Evolutionary conservation across 2,113 vertebrate genomes (phyloP), one percentile per base, ranked within the genome.

Genomic region (Phainopepla nitens): DNA sequence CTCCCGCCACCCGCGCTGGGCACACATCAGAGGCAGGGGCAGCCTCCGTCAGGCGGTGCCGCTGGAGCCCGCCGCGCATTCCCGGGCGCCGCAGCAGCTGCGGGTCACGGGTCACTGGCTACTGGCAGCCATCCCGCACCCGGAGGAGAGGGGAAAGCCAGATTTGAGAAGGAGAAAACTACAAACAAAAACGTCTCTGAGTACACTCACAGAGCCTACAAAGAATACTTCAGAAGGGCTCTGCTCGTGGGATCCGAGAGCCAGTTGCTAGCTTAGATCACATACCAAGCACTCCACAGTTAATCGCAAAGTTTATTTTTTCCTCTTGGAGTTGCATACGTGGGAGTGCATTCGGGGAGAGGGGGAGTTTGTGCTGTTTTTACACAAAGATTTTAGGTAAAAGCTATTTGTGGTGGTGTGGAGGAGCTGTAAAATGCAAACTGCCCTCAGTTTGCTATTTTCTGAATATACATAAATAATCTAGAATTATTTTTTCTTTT

Each of bases 1-100:
- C 85, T 42, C 62, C 75, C 1, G 0, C 76, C 80, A 9, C 89
- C 70, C 84, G 39, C 56, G 5, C 41, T 2, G 22, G 17, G 71
- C 11, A 2, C 50, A 31, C 33, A 78, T 23, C 58, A 51, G 72
- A 96, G 68, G 64, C 36, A 64, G 45, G 71, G 6, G 47, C 80
- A 6, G 87, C 25, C 50, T 7, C 45, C 8, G 4, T 3, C 81
- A 2, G 6, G 60, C 87, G 0, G 12, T 1, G 18, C 86, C 13
- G 9, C 81, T 60, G 94, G 75, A 93, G 84, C 35, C 0, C 25
- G 28, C n/a, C 13, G 0, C 7, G 1, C 94, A 58, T 95, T 97
- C 96, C 89, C 2, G 29, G 66, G 69, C 20, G 53, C 88, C 4
- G 89, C 90, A 4, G 78, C 92, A 62, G 82, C 91, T 27, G 69